A percentile compares a stretch with the other conserved stretches of the same genome.
Evolutionary conservation across 2,113 vertebrate species (phyloP).

Genomic region (Egretta garzetta): DNA sequence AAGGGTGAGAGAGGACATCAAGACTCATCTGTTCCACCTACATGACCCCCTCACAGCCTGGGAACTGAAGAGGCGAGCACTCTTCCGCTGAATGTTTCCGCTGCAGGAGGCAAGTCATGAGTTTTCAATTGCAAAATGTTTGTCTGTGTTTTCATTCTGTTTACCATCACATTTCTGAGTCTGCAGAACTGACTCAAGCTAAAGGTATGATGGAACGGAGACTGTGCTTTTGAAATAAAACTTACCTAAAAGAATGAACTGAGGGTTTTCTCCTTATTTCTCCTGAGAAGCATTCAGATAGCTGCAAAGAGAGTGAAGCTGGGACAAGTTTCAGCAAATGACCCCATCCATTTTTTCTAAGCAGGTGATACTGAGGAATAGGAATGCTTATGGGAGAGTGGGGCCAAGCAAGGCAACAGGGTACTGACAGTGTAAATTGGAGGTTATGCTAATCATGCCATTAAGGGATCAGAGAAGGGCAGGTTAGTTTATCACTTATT

Average conservation of each 20-base stretch:
- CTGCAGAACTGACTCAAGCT: not conserved
- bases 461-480: not conserved
- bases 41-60: fast-evolving
- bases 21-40: not conserved
- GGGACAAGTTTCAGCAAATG: not conserved
- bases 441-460: not conserved
- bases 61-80: not conserved
- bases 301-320: not conserved
- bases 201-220: not conserved
- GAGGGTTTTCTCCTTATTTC: not conserved
- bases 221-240: not conserved
- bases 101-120: not conserved
- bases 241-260: not conserved
- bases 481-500: not conserved
- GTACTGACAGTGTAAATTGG: not conserved
- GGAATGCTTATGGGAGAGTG: not conserved
- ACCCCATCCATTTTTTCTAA: not conserved
- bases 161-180: not conserved
- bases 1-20: not conserved
- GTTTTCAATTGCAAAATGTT: not conserved
- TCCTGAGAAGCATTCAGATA: not conserved
- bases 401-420: not conserved
- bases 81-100: not conserved
- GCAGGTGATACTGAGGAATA: not conserved
- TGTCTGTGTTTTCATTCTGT: not conserved